Conservation (phyloP, 2,888 invertebrate species). For the Gymnosoma rotundatum region DNA sequence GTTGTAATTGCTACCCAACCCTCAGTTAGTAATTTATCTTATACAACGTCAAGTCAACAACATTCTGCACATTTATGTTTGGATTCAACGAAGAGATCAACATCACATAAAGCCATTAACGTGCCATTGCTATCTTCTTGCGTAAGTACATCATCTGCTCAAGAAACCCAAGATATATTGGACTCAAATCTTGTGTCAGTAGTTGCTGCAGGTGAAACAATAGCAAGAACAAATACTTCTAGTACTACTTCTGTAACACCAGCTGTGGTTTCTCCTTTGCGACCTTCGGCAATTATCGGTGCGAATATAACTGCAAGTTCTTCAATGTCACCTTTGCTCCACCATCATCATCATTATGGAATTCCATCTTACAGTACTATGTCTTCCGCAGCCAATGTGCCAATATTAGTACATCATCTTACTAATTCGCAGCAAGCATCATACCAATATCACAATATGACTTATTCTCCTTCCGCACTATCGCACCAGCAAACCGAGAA, state of each 20-base stretch:
- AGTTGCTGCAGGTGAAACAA: slow-evolving; percentile 73
- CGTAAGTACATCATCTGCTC: slow-evolving; percentile 62
- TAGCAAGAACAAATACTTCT: slow-evolving; percentile 58
- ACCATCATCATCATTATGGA: slow-evolving; percentile 72
- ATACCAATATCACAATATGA: slow-evolving; percentile 71
- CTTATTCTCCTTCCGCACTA: slow-evolving; percentile 69
- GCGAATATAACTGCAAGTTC: slow-evolving; percentile 64
- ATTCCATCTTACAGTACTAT: slow-evolving; percentile 69
- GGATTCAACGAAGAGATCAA: slow-evolving; percentile 74
- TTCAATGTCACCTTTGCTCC: slow-evolving; percentile 71
- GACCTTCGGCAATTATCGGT: slow-evolving; percentile 72
- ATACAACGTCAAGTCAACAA: slow-evolving; percentile 48
- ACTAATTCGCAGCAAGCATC: slow-evolving; percentile 70
- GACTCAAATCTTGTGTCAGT: slow-evolving; percentile 75
- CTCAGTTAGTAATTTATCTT: slow-evolving; percentile 26
- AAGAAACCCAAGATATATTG: slow-evolving; percentile 71
- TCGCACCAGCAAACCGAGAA: slow-evolving; percentile 68
- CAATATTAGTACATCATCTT: slow-evolving; percentile 76
- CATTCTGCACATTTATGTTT: slow-evolving; percentile 74
- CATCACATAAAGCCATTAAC: slow-evolving; percentile 66
- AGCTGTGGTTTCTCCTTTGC: slow-evolving; percentile 70
- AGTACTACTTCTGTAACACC: slow-evolving; percentile 46
- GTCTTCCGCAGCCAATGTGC: slow-evolving; percentile 76
- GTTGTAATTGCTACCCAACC: slow-evolving; percentile 60
- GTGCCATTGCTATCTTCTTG: slow-evolving; percentile 71